Evolutionary conservation across 2,888 invertebrate genomes (phyloP).

Genomic region (Epinotia demarniana): DNA sequence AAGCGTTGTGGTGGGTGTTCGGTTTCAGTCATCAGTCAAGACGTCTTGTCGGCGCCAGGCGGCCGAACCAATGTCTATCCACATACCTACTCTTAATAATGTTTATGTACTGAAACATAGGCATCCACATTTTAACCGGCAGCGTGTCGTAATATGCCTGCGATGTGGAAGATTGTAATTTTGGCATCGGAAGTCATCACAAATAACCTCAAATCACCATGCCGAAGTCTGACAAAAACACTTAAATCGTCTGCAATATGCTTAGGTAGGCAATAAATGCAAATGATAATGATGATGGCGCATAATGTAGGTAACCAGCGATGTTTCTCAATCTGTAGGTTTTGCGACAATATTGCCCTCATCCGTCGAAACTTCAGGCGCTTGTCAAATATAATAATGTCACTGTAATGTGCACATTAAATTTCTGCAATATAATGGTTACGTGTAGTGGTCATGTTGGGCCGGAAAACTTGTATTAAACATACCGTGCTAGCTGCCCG

Average conservation of each 20-base stretch:
- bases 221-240: neutral
- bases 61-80: neutral
- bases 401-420: no score
- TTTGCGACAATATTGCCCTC: neutral
- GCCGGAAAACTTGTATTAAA: no score
- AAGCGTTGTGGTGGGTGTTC: conserved; percentile 18
- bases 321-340: neutral
- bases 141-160: no score
- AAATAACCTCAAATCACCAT: neutral
- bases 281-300: neutral
- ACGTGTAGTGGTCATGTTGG: no score
- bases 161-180: neutral
- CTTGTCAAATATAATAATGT: neutral
- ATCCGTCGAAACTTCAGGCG: neutral
- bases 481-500: no score
- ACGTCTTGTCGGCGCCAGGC: conserved; percentile 2
- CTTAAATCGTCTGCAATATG: neutral
- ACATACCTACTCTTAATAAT: neutral
- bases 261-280: neutral
- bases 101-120: neutral
- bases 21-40: conserved; percentile 13
- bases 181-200: neutral
- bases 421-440: no score
- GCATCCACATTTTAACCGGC: neutral
- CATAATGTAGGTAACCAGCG: neutral